A percentile compares a stretch with the other conserved stretches of the same genome.
Evolutionary conservation across 2,113 vertebrate genomes (phyloP).

Genomic region (Isurus oxyrinchus): DNA sequence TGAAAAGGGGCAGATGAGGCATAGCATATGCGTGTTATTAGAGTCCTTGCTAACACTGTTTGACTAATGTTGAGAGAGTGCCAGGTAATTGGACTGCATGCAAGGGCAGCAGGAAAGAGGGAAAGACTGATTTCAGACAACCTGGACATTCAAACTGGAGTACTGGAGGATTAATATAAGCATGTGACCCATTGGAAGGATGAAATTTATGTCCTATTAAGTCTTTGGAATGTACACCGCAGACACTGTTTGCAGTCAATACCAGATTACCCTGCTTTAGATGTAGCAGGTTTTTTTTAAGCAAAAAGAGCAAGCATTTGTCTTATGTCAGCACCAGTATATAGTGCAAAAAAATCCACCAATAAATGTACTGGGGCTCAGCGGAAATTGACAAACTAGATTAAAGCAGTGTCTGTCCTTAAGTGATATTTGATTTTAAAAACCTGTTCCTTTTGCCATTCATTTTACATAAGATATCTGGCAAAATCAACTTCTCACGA

Average conservation of each 20-base stretch:
- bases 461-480: not conserved
- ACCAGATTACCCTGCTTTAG: not conserved
- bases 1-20: not conserved
- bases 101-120: not conserved
- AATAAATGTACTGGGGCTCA: not conserved
- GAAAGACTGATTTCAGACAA: not conserved
- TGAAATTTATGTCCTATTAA: not conserved
- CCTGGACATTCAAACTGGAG: not conserved
- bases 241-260: not conserved
- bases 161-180: not conserved
- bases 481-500: not conserved
- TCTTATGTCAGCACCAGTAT: not conserved
- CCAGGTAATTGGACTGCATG: slow-evolving; percentile 18
- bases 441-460: not conserved
- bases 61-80: not conserved
- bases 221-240: not conserved
- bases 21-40: not conserved
- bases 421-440: not conserved
- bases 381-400: not conserved
- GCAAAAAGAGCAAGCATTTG: not conserved
- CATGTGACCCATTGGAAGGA: not conserved
- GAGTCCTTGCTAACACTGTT: not conserved
- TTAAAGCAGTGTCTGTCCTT: not conserved
- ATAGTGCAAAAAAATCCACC: not conserved
- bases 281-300: not conserved